These are phyloP conservation scores for Nemopilema nomurai DNA, from an alignment of 30 jellyfish, hydroid and myxozoan species.

Conservation along the genomic window DNA sequence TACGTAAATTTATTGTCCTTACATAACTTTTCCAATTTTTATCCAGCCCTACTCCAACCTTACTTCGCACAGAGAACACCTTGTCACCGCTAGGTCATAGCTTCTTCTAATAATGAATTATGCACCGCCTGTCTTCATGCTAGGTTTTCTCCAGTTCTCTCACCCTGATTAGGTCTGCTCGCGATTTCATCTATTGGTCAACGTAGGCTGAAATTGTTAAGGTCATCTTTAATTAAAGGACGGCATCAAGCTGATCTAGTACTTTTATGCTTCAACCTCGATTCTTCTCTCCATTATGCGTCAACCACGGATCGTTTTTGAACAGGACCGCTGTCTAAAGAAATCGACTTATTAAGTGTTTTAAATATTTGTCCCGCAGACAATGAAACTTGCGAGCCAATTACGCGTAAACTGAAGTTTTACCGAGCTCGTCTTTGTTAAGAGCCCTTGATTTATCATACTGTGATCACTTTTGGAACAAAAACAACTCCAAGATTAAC, in stretches of 20 bases:
- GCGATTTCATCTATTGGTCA: neutral
- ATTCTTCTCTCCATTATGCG: neutral
- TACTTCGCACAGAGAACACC: too few species aligned
- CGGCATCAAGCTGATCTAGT: neutral
- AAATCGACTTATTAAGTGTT: neutral
- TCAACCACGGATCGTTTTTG: neutral
- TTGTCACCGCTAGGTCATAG: too few species aligned
- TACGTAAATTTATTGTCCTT: too few species aligned
- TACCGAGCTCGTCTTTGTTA: constrained; percentile 4
- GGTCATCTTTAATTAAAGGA: neutral
- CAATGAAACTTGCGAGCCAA: constrained; percentile 1
- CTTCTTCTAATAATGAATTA: too few species aligned
- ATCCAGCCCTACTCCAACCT: too few species aligned
- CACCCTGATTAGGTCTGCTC: too few species aligned
- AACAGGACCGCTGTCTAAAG: neutral
- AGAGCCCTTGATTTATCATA: neutral
- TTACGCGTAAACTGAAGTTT: constrained; percentile 8
- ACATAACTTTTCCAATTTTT: too few species aligned
- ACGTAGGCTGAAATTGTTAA: neutral
- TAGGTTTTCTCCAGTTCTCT: too few species aligned
- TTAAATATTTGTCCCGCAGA: neutral
- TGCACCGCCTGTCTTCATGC: too few species aligned
- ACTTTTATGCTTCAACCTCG: neutral
- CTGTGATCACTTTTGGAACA: neutral
- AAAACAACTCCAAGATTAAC: neutral